Evolutionary conservation across 2,888 invertebrate species (phyloP).

Genomic region (Myopa testacea): DNA sequence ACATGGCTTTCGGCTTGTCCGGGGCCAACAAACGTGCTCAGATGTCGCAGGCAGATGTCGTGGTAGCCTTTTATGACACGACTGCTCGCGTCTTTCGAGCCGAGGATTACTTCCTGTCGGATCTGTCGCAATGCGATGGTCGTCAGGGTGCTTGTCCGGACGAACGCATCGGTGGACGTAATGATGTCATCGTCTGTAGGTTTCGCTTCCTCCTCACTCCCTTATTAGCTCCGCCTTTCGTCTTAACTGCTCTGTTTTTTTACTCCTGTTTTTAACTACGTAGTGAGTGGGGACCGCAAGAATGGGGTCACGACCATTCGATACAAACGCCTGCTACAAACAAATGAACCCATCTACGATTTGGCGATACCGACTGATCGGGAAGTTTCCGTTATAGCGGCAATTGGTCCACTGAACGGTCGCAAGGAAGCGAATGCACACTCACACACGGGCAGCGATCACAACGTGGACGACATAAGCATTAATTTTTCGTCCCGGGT

Average conservation of each 20-base stretch:
- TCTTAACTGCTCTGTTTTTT: neutral
- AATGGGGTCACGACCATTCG: constrained; percentile 85
- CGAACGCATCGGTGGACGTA: constrained; percentile 80
- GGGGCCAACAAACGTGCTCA: constrained; percentile 79
- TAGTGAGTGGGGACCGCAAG: constrained; percentile 79
- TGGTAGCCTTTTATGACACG: constrained; percentile 81
- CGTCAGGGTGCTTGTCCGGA: constrained; percentile 89
- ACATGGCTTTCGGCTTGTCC: constrained; percentile 89
- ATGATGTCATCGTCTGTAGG: constrained; percentile 78
- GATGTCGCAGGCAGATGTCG: constrained; percentile 87
- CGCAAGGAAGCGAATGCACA: constrained; percentile 88
- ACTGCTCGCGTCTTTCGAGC: constrained; percentile 75
- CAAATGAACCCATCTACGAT: constrained; percentile 80
- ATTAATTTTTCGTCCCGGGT: constrained; percentile 81
- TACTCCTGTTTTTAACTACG: neutral
- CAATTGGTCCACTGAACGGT: constrained; percentile 86
- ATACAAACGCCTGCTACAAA: constrained; percentile 82
- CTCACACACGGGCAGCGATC: constrained; percentile 68
- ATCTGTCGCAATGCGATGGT: constrained; percentile 85
- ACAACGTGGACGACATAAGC: constrained; percentile 74
- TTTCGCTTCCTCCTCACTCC: constrained; percentile 15
- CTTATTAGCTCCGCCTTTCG: neutral
- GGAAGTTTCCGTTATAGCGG: constrained; percentile 85
- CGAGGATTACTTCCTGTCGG: constrained; percentile 87
- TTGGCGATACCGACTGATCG: constrained; percentile 76